Evolutionary conservation across 2,113 vertebrate species (phyloP).

Genomic region (Anoura caudifer): DNA sequence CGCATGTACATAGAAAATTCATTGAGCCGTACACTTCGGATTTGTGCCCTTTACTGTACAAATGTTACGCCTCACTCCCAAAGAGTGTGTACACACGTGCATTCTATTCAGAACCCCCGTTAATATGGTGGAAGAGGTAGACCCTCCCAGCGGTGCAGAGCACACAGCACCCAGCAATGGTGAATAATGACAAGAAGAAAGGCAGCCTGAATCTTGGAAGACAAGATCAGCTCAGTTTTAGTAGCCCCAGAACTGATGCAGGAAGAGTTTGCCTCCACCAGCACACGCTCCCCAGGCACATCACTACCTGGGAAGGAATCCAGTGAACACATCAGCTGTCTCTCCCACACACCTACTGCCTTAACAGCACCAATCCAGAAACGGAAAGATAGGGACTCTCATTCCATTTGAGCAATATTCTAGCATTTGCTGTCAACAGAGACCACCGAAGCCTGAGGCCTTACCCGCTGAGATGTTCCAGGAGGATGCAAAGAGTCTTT

Average conservation of each 20-base stretch:
- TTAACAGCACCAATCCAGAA: conserved; percentile 61
- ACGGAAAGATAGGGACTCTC: conserved; percentile 63
- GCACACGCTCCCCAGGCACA: conserved; percentile 56
- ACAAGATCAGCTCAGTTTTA: conserved; percentile 28
- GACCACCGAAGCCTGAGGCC: conserved; percentile 46
- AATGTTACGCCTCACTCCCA: background rate
- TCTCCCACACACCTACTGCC: conserved; percentile 68
- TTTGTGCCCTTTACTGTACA: background rate
- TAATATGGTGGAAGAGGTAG: background rate
- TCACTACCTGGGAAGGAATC: conserved; percentile 70
- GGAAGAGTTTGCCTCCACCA: conserved; percentile 51
- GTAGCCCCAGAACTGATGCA: conserved; percentile 26
- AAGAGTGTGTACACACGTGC: background rate
- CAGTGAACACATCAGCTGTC: conserved; percentile 73
- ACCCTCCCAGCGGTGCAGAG: background rate
- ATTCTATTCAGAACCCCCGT: background rate
- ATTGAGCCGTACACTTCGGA: background rate
- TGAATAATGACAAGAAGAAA: conserved; percentile 24
- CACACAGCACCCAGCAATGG: background rate
- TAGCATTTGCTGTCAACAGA: conserved; percentile 55
- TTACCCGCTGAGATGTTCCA: conserved; percentile 54
- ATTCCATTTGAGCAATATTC: conserved; percentile 59
- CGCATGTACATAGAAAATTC: background rate
- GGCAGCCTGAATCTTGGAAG: conserved; percentile 43
- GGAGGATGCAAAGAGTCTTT: conserved; percentile 6